Conservation (phyloP, 2,797 vertebrate species). For the Ambastaia sidthimunki region DNA sequence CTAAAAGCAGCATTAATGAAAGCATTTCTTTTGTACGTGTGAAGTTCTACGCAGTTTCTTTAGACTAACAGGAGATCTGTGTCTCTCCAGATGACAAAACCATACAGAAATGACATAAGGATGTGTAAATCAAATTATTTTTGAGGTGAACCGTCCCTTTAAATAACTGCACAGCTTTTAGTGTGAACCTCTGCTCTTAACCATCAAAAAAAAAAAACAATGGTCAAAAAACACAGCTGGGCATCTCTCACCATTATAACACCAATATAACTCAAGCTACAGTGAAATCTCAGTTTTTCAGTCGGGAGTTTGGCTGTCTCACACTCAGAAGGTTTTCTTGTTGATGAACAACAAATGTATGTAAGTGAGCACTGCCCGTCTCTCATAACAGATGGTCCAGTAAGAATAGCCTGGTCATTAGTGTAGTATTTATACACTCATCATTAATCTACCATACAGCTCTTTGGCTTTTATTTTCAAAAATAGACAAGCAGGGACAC, state of each 20-base stretch:
- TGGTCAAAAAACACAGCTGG: neutral
- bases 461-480: conserved; percentile 33
- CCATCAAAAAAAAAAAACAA: too few species aligned
- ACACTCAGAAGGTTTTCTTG: conserved; percentile 12
- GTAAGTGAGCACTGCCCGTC: conserved; percentile 37
- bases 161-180: neutral
- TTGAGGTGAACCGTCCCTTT: neutral
- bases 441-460: conserved; percentile 47
- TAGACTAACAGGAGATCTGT: neutral
- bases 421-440: conserved; percentile 53
- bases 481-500: conserved; percentile 38
- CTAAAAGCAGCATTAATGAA: neutral
- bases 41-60: too few species aligned
- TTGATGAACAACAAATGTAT: conserved; percentile 41
- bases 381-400: conserved; percentile 47
- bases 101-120: neutral
- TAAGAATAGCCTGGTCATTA: conserved; percentile 48
- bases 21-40: neutral
- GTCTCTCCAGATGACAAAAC: neutral
- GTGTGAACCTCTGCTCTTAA: too few species aligned
- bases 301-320: neutral
- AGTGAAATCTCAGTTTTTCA: neutral
- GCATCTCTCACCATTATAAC: neutral
- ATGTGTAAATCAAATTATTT: neutral
- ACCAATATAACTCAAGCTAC: neutral